Base-by-base conservation (phyloP, 2,888 invertebrate species). In the Apotomis turbidana region DNA sequence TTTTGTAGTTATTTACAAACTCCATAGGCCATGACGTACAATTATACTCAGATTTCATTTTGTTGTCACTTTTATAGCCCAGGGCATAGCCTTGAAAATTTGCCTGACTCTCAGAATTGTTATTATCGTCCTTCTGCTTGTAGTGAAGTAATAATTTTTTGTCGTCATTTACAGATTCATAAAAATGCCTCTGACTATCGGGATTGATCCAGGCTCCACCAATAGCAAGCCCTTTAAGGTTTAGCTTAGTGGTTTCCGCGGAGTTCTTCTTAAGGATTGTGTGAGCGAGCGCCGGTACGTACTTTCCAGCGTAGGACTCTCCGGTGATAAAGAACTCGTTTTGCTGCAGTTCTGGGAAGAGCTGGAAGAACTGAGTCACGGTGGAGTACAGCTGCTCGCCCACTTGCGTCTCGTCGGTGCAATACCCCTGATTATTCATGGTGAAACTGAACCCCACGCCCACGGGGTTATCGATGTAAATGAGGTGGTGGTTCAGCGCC, bases 371-470 rank as follows among this genome's bases (percentile, higher is more conserved):
- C 86, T 99, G 98, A 52, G 93, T 88, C 3, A 98, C 81, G 0
- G 96, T 96, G 68, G 94, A 94, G 82, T 97, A 96, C 5, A 98
- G 87, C 85, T 98, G 96, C 63, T 95, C 94, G 0, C 96, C 98
- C 0, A 98, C 97, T 83, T 96, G 95, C 0, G 94, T 95, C 87
- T 98, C 96, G 85, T 97, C 96, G 4, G 91, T 95, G 8, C 97
- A 96, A 87, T 96, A 98, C 0, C 98, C 98, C 68, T 87, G 94
- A 38, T 96, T 95, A 69, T 95, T 88, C 3, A 95, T 94, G 0
- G 98, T 98, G 82, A 97, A 98, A 89, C 98, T 98, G 84, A 96
- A 99, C 0, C 98, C 98, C 3, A 98, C 96, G 2, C 98, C 98
- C 0, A 97, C 98, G 0, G 98, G 98, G 87, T 97, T 98, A 86